Base-by-base conservation (phyloP, 2,113 vertebrate genomes). In the Salvelinus namaycush region DNA sequence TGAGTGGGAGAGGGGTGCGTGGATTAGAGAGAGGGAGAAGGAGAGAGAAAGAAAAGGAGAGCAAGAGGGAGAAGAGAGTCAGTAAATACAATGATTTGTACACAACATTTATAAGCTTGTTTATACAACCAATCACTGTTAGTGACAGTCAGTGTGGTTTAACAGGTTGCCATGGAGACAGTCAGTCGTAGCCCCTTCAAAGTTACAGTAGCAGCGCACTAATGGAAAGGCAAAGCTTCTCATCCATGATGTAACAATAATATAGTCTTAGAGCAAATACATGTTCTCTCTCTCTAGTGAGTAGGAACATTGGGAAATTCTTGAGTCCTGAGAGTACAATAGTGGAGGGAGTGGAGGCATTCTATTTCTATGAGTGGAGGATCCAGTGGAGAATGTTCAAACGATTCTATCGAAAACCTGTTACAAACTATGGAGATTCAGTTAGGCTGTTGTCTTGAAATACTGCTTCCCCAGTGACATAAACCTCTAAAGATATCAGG, bases 101-200 rank as follows among this genome's bases (percentile, higher is more conserved):
- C 59, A 57, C 16, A 57, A 57, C 54, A 62, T 62, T 16, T 54
- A 18, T 62, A 24, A n/a, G 59, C 59, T 62, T 22, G n/a, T 62
- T 62, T 62, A 62, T 62, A 22, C 59, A 62, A 1, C 59, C 7
- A 16, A 22, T 62, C 59, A 62, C 59, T 66, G 64, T 66, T 29
- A 66, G 64, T 27, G 64, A 24, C 64, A 66, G n/a, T 66, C 64
- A 24, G 64, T 24, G 5, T 68, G 66, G n/a, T 62, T 62, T 9
- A 62, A 62, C n/a, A 9, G 59, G 59, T 62, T 62, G 59, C n/a
- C 59, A 62, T 62, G 59, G 59, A 62, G n/a, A 62, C 59, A 22
- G 18, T 62, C 59, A 62, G 59, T 11, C 9, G n/a, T 16, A 62
- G n/a, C 18, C 59, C n/a, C n/a, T 62, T 62, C 59, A 62, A 62